Base-by-base conservation (phyloP, 2,113 vertebrate genomes). In the Dolichallabes microphthalmus region DNA sequence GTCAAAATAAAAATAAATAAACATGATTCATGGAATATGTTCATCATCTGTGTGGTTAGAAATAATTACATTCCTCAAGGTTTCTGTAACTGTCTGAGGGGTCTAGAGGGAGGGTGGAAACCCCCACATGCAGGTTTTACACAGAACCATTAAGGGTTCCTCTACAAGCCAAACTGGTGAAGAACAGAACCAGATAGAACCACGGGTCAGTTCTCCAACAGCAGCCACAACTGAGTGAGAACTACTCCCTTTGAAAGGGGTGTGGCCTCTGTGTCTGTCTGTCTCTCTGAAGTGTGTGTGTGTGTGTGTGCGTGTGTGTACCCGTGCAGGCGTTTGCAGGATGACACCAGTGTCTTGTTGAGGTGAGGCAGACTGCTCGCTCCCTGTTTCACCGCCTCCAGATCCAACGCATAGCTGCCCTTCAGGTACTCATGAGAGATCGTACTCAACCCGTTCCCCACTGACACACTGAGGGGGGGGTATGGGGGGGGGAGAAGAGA, bases 401-500 rank as follows among this genome's bases (percentile, higher is more conserved):
- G 94, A 87, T 99, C 98, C 92, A 99, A 93, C 19, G 95, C 95
- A 1, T 99, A 99, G 93, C 96, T 99, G 80, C 97, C 96, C 90
- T 97, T 98, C 93, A 99, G 94, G 91, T 99, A 98, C 89, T 99
- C 97, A 0, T 99, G 98, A 1, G 97, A 98, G 68, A 98, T 93
- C 66, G 95, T 96, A 92, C 95, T 97, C 85, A 98, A 93, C 20
- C 97, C 97, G 3, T 98, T 98, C 66, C 95, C 93, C 35, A 95
- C 91, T 64, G 95, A 95, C 83, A 52, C 7, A 82, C 90, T 92
- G 30, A 12, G 3, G 53, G 25, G 17, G 52, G 19, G 52, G 25
- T n/a, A n/a, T n/a, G n/a, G n/a, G n/a, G 60, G 71, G 19, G 13
- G 32, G 53, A 57, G 13, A 39, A 57, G 3, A 58, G 57, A 58